Conservation (phyloP, 2,797 vertebrate species). For the Dicrostonyx torquatus region DNA sequence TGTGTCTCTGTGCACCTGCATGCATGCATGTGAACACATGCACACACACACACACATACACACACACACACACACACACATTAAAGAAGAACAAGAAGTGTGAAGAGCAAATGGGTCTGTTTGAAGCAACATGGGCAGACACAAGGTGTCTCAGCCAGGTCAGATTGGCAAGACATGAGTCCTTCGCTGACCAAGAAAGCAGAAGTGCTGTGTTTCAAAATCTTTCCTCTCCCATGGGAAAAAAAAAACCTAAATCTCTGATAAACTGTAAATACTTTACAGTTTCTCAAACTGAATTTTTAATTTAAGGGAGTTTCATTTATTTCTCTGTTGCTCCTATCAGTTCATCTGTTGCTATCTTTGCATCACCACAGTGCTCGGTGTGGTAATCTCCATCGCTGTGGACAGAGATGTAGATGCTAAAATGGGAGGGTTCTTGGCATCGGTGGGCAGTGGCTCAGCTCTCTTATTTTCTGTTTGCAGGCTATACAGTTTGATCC, state of each 20-base stretch:
- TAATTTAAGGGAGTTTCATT: slow-evolving; percentile 56
- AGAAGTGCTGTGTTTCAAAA: background rate
- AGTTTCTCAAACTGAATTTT: background rate
- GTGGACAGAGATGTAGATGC: slow-evolving; percentile 61
- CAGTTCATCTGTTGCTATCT: slow-evolving; percentile 79
- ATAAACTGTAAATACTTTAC: slow-evolving; percentile 53
- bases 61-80: background rate
- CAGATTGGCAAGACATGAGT: background rate
- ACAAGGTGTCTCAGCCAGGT: background rate
- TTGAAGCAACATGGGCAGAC: background rate
- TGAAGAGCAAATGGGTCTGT: background rate
- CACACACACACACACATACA: background rate
- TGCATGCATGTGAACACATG: background rate
- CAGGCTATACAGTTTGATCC: slow-evolving; percentile 96
- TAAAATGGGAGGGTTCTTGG: slow-evolving; percentile 67
- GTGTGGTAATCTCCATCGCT: slow-evolving; percentile 41
- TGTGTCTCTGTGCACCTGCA: background rate
- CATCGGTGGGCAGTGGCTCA: slow-evolving; percentile 73
- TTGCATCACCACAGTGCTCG: slow-evolving; percentile 66
- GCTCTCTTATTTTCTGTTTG: slow-evolving; percentile 80
- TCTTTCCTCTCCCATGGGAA: background rate
- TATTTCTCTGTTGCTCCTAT: background rate
- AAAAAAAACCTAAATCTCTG: slow-evolving; percentile 43
- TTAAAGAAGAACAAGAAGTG: background rate
- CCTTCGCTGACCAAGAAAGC: slow-evolving; percentile 16